A percentile compares a stretch with the other conserved stretches of the same genome.
Evolutionary conservation across 2,113 vertebrate genomes (phyloP).

Genomic region (Arvicanthis niloticus): DNA sequence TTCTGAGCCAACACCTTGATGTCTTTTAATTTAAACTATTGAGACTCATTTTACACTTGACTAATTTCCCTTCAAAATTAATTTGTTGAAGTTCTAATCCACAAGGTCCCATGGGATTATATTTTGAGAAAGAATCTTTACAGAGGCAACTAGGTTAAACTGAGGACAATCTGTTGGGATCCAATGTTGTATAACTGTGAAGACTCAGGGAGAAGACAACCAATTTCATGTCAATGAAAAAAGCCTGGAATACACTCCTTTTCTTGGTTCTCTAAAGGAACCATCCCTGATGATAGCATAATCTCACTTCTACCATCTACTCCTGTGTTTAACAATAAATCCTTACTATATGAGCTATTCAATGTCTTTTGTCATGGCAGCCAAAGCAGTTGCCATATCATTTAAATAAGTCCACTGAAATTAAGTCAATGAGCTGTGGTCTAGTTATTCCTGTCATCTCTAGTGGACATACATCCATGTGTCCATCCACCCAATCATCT

Average conservation of each 20-base stretch:
- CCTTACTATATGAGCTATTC: neutral
- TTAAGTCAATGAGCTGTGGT: too few species aligned
- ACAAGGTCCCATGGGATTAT: fast-evolving
- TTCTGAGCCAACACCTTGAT: neutral
- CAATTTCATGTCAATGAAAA: too few species aligned
- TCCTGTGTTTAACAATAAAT: fast-evolving
- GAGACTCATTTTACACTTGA: neutral
- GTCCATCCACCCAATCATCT: too few species aligned
- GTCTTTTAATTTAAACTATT: neutral
- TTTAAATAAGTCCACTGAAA: too few species aligned
- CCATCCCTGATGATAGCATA: neutral
- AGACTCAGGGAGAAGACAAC: neutral
- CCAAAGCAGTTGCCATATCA: too few species aligned
- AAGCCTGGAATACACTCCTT: neutral
- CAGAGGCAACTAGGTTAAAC: neutral
- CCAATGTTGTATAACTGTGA: neutral
- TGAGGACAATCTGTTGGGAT: fast-evolving
- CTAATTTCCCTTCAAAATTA: neutral
- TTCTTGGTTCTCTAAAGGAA: neutral
- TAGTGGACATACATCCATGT: neutral
- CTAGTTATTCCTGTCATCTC: too few species aligned
- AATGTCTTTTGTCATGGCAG: neutral
- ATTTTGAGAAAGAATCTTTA: neutral
- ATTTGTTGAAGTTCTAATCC: fast-evolving
- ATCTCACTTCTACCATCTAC: neutral